Base-by-base conservation (phyloP, 2,113 vertebrate species). In the Ondatra zibethicus region DNA sequence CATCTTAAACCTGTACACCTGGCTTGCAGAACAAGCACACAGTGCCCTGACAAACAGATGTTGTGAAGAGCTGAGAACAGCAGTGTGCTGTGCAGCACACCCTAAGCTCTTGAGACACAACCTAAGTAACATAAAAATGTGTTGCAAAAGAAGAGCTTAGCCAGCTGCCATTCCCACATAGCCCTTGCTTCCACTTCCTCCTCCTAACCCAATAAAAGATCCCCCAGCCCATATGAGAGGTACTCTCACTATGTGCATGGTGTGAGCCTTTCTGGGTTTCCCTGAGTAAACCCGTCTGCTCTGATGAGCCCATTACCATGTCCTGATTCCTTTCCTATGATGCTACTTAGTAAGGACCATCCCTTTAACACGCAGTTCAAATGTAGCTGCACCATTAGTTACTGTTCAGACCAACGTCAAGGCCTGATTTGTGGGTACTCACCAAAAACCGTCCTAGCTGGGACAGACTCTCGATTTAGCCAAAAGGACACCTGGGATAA, bases 401-500 rank as follows among this genome's bases (percentile, higher is more conserved):
- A 13, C 8, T 31, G 39, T 42, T 11, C 13, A 75, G 17, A 23
- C 23, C 10, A 11, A 29, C 1, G 36, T 12, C 61, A 45, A 61
- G 42, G 33, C 8, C n/a, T 14, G 23, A 31, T 33, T 13, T 9
- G 47, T 16, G 55, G 47, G 86, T 96, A 99, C 99, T 99, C 97
- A 99, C 99, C 99, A 88, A 99, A 99, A 73, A 99, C 99, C 1
- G 99, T 99, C 93, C 99, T 98, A 42, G 99, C 99, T 29, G 99
- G 99, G 68, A 99, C 99, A 33, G 99, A 99, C 97, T 99, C 99
- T 86, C 99, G 98, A 98, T 99, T 99, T 81, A 99, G 98, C 99
- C 99, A 99, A 95, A 99, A 99, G 0, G 99, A 99, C 96, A 99
- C 99, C 97, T 99, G 99, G 0, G 99, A 99, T 97, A 99, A 98